A percentile compares a stretch with the other conserved stretches of the same genome.
Conservation (phyloP, 1,140 invertebrate genomes). For the Leptopilina clavipes region DNA sequence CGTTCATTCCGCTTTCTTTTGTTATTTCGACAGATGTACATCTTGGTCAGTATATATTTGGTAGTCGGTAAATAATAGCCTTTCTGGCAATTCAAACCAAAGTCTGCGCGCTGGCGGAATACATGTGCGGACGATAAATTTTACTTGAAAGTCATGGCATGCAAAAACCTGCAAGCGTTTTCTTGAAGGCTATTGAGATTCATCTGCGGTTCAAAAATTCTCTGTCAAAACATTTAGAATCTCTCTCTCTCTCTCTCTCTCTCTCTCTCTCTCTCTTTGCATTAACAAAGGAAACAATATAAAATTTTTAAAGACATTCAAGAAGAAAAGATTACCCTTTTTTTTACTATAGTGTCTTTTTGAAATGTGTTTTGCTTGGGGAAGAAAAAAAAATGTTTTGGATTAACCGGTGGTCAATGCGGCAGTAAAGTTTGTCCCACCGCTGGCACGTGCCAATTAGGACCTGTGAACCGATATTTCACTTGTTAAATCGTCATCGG, state of each 20-base stretch:
- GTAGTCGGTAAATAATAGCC: slow-evolving; percentile 16
- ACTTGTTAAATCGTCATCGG: slow-evolving; percentile 43
- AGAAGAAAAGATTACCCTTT: too few relatives aligned
- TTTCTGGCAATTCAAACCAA: slow-evolving; percentile 9
- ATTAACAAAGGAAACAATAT: too few relatives aligned
- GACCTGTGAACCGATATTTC: neutral
- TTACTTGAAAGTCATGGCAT: slow-evolving; percentile 10
- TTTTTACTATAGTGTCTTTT: too few relatives aligned
- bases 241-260: neutral
- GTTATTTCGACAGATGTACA: slow-evolving; percentile 8
- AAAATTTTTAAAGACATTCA: too few relatives aligned
- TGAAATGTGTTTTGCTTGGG: too few relatives aligned
- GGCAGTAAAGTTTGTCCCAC: neutral
- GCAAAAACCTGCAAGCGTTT: slow-evolving; percentile 14
- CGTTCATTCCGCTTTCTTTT: neutral
- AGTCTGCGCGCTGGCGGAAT: neutral
- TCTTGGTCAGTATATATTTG: slow-evolving; percentile 9
- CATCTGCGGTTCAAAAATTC: slow-evolving; percentile 15
- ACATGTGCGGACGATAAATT: slow-evolving; percentile 19
- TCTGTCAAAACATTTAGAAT: slow-evolving; percentile 8
- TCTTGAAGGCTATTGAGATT: slow-evolving; percentile 10
- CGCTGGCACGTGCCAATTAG: slow-evolving; percentile 42
- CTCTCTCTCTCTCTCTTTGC: neutral
- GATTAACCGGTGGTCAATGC: neutral
- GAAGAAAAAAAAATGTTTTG: neutral